phyloP scores from a whole-genome alignment of 2,113 vertebrate genomes.

The Nerophis lumbriciformis region DNA sequence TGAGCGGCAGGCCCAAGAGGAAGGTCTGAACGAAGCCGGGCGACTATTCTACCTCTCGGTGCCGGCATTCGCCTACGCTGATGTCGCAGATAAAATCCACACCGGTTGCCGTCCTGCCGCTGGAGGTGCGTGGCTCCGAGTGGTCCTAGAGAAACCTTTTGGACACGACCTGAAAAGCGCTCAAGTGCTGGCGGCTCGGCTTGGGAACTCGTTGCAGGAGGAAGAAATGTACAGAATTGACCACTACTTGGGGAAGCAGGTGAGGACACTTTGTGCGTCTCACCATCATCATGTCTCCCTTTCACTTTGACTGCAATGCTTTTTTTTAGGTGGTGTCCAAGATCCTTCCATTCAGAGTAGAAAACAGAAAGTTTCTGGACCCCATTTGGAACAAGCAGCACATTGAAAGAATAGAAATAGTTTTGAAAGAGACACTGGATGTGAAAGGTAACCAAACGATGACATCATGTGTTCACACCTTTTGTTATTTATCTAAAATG shows the following conservation, averaged over 20 bases:
- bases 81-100: constrained; percentile 82
- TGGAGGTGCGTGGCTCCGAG: constrained; percentile 78
- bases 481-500: too few relatives aligned
- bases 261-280: constrained; percentile 36
- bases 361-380: constrained; percentile 80
- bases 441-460: constrained; percentile 76
- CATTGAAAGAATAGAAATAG: constrained; percentile 87
- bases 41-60: constrained; percentile 94
- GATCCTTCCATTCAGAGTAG: constrained; percentile 86
- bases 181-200: constrained; percentile 77
- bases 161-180: constrained; percentile 86
- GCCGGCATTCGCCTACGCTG: constrained; percentile 83
- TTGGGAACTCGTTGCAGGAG: constrained; percentile 78
- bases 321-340: constrained; percentile 83
- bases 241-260: constrained; percentile 97
- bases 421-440: constrained; percentile 91
- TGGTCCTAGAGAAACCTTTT: constrained; percentile 94
- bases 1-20: constrained; percentile 57
- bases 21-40: constrained; percentile 79
- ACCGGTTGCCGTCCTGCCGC: constrained; percentile 76
- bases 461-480: not conserved
- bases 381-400: constrained; percentile 87
- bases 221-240: constrained; percentile 96
- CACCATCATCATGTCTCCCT: not conserved
- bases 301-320: constrained; percentile 2